A percentile compares a stretch with the other conserved stretches of the same genome.
These are phyloP conservation scores for western clawed frog (Xenopus tropicalis) DNA, from an alignment of 2,113 vertebrate species.

Conservation along the genomic window UCB_Xtro_10.0 CM004445.2:78337501-78338000, in stretches of 20 bases:
- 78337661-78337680: conserved; percentile 72
- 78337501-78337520: conserved; percentile 58
- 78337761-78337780: conserved; percentile 64
- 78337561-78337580: conserved; percentile 61
- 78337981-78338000: conserved; percentile 87
- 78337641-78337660: conserved; percentile 65
- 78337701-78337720: conserved; percentile 78
- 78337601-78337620: conserved; percentile 58
- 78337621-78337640: conserved; percentile 67
- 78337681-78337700: conserved; percentile 63
- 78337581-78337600: conserved; percentile 60
- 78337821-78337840: conserved; percentile 67
- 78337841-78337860: conserved; percentile 84
- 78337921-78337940: conserved; percentile 79
- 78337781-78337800: conserved; percentile 73
- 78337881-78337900: conserved; percentile 96
- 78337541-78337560: conserved; percentile 57
- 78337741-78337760: conserved; percentile 75
- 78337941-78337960: conserved; percentile 78
- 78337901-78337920: conserved; percentile 82
- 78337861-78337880: conserved; percentile 94
- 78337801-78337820: conserved; percentile 65
- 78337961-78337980: conserved; percentile 81
- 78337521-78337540: conserved; percentile 59
- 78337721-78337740: conserved; percentile 83